These are phyloP conservation scores for Hydropotes inermis DNA, from an alignment of 2,113 vertebrate species.

Conservation along the genomic window DNA sequence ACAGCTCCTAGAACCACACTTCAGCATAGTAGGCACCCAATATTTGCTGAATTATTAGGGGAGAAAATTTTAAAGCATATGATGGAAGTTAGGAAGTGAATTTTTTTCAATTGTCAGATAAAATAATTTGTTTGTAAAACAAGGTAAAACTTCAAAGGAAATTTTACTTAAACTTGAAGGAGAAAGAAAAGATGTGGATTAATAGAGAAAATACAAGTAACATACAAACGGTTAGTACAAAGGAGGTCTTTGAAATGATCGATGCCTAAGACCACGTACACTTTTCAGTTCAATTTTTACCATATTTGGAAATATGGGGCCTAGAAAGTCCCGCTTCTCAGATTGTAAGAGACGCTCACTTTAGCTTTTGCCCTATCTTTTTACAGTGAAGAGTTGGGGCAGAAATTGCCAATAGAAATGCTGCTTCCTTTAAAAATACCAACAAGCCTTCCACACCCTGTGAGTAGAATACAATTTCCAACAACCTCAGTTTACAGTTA, in stretches of 20 bases:
- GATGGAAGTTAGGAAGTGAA: neutral
- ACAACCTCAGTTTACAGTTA: neutral
- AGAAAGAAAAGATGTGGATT: neutral
- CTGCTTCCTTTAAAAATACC: neutral
- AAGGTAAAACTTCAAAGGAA: neutral
- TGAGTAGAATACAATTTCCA: neutral
- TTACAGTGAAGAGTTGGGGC: rapidly evolving
- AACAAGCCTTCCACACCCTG: neutral
- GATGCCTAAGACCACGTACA: neutral
- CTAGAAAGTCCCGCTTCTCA: neutral
- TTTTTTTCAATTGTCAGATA: neutral
- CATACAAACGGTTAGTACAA: neutral
- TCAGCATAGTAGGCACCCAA: neutral
- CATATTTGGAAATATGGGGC: neutral
- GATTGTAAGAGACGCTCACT: rapidly evolving
- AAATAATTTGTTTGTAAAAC: constrained; percentile 16
- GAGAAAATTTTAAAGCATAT: neutral
- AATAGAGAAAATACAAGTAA: neutral
- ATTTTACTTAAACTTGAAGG: constrained; percentile 15
- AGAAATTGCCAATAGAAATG: neutral
- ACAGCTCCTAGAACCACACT: neutral
- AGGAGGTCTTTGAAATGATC: neutral
- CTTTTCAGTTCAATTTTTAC: neutral
- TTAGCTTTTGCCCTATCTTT: neutral
- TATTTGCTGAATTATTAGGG: neutral